Conservation (phyloP, 2,888 invertebrate species). For the Plagiodera versicolora region DNA sequence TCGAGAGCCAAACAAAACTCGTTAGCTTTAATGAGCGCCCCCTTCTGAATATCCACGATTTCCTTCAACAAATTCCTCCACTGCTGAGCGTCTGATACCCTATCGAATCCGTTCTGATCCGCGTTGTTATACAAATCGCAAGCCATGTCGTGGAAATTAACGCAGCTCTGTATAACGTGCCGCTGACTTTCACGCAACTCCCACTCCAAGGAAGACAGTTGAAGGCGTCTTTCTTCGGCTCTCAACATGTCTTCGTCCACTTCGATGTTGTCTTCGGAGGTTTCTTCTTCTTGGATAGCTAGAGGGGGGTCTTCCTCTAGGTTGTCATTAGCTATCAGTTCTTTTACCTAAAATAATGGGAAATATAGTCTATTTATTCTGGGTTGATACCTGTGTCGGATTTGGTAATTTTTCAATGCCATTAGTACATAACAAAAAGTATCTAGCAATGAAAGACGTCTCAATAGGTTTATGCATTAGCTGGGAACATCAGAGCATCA, state of each 20-base stretch:
- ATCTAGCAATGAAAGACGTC: too few species aligned
- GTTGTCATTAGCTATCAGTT: constrained; percentile 65
- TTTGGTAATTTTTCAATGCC: too few species aligned
- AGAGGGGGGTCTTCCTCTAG: constrained; percentile 24
- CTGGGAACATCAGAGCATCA: too few species aligned
- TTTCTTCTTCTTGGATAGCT: constrained; percentile 32
- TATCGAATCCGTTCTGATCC: constrained; percentile 89
- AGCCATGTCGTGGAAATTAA: constrained; percentile 73
- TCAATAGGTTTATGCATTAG: too few species aligned
- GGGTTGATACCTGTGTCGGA: too few species aligned
- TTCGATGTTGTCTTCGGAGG: constrained; percentile 27
- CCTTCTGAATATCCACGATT: constrained; percentile 49
- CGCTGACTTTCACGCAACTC: constrained; percentile 86
- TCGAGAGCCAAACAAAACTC: constrained; percentile 46
- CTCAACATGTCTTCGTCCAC: constrained; percentile 36
- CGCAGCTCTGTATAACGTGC: constrained; percentile 72
- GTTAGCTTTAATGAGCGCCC: constrained; percentile 46
- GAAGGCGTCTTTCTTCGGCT: constrained; percentile 36
- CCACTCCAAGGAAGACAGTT: constrained; percentile 40
- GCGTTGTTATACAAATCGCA: constrained; percentile 76
- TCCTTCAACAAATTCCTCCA: constrained; percentile 49
- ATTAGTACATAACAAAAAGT: too few species aligned
- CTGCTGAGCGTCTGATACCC: constrained; percentile 57
- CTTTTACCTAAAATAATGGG: constrained; percentile 68
- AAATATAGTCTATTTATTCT: too few species aligned